Percentiles rank a stretch among this genome's conserved stretches.
phyloP scores from a whole-genome alignment of 2,888 invertebrate genomes.

The Melanargia galathea region DNA sequence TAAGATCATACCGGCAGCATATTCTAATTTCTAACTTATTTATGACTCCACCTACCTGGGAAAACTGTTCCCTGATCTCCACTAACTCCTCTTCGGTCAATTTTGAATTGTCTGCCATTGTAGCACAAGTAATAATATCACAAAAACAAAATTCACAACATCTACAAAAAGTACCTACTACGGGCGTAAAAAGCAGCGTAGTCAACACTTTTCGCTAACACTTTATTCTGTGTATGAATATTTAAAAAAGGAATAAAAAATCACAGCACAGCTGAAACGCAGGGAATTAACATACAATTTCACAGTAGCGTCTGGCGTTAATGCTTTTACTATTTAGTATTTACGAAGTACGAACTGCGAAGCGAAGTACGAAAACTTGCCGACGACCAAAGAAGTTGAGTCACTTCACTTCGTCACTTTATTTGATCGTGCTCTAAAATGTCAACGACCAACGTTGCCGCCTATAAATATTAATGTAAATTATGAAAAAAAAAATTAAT shows the following conservation, averaged over 20 bases:
- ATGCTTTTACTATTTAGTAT: slow-evolving; percentile 34
- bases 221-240: slow-evolving; percentile 44
- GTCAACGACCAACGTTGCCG: slow-evolving; percentile 32
- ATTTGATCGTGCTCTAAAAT: no score
- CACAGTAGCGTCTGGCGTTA: slow-evolving; percentile 38
- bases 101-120: slow-evolving; percentile 80
- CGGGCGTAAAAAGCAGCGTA: slow-evolving; percentile 42
- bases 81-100: slow-evolving; percentile 86
- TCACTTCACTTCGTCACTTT: slow-evolving; percentile 25
- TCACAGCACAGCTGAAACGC: slow-evolving; percentile 51
- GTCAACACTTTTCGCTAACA: slow-evolving; percentile 53
- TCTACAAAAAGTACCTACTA: slow-evolving; percentile 52
- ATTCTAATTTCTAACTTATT: not conserved
- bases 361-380: slow-evolving; percentile 33
- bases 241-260: slow-evolving; percentile 49
- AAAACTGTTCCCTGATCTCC: slow-evolving; percentile 90
- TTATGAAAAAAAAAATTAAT: not conserved
- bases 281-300: slow-evolving; percentile 42
- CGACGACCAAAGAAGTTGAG: slow-evolving; percentile 29
- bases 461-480: not conserved
- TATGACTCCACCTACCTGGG: slow-evolving; percentile 78
- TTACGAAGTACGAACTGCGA: slow-evolving; percentile 40
- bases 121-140: slow-evolving; percentile 64
- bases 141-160: slow-evolving; percentile 71
- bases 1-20: slow-evolving; percentile 20